A percentile compares a stretch with the other conserved stretches of the same genome.
Conservation (phyloP, 1,140 invertebrate species). For the Nebria ingens region DNA sequence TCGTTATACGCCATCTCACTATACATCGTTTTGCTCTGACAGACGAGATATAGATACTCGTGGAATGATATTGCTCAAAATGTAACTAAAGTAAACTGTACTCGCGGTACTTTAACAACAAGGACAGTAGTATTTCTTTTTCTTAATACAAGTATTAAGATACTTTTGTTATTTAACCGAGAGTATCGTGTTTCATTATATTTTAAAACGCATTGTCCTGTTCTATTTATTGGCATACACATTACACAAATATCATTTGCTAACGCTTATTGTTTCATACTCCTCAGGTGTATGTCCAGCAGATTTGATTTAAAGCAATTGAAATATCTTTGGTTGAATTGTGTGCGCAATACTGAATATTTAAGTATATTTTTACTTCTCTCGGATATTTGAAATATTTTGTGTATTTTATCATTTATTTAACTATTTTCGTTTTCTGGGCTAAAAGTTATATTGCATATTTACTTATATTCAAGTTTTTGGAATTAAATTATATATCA, state of each 20-base stretch:
- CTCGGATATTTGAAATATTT: no score
- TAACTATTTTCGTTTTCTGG: no score
- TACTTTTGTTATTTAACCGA: background rate
- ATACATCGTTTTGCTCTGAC: no score
- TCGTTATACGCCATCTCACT: no score
- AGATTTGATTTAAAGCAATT: no score
- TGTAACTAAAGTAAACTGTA: slow-evolving; percentile 1
- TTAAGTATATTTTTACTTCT: background rate
- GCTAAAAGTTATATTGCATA: no score
- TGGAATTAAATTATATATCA: no score
- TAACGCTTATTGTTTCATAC: no score
- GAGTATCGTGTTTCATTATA: background rate
- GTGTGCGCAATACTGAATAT: background rate
- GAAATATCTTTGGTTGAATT: background rate
- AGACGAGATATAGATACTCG: background rate
- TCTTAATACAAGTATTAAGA: background rate
- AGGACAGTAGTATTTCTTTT: background rate
- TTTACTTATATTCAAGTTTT: no score
- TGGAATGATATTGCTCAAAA: background rate
- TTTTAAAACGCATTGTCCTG: background rate
- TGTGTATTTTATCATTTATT: no score
- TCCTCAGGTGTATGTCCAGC: no score
- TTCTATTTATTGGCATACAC: background rate
- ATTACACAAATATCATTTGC: background rate
- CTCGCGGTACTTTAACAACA: background rate